phyloP scores from a whole-genome alignment of 2,113 vertebrate species.

The Delphinapterus leucas region DNA sequence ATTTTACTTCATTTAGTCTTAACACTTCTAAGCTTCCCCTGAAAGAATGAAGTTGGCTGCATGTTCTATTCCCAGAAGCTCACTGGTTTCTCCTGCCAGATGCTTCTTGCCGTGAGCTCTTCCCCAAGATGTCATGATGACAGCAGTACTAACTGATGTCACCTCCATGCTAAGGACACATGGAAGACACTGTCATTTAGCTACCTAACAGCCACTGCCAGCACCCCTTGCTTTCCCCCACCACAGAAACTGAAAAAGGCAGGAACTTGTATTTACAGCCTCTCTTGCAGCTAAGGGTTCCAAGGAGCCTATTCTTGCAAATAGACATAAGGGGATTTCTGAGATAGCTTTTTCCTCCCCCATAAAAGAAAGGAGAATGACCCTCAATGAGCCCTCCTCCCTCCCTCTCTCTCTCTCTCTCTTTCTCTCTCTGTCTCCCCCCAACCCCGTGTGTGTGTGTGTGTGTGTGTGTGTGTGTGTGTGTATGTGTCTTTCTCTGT shows the following conservation, averaged over 20 bases:
- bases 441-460: neutral
- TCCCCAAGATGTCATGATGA: neutral
- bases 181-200: neutral
- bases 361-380: neutral
- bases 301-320: neutral
- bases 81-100: neutral
- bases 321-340: neutral
- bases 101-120: neutral
- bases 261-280: neutral
- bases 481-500: neutral
- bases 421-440: too few relatives aligned
- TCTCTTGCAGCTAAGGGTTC: neutral
- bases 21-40: neutral
- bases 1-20: neutral
- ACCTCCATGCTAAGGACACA: neutral
- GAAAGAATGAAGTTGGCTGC: neutral
- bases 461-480: neutral
- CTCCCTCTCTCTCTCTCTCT: neutral
- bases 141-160: neutral
- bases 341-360: neutral
- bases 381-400: neutral
- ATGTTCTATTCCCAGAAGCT: neutral
- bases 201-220: neutral
- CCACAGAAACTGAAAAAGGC: neutral
- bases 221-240: neutral